Evolutionary conservation across 2,113 vertebrate genomes (phyloP).

Genomic region (Planiliza haematocheilus): DNA sequence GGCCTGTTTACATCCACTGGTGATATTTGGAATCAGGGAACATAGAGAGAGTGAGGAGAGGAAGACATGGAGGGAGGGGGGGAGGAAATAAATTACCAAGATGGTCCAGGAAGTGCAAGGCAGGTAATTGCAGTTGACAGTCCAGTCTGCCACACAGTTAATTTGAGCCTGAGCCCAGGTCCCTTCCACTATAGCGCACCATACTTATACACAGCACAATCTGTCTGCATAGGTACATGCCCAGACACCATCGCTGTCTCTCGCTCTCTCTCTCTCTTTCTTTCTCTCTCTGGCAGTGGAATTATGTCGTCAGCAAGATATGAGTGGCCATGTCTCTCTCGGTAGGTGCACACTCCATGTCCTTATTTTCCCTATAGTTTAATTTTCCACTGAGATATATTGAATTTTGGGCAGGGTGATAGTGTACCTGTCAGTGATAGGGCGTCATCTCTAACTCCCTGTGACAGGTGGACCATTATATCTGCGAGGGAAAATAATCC

Average conservation of each 20-base stretch:
- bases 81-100: slow-evolving; percentile 80
- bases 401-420: slow-evolving; percentile 75
- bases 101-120: slow-evolving; percentile 88
- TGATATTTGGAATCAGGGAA: slow-evolving; percentile 72
- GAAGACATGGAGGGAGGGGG: slow-evolving; percentile 72
- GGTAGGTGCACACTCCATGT: slow-evolving; percentile 63
- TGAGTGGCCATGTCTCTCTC: slow-evolving; percentile 69
- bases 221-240: slow-evolving; percentile 89
- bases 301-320: slow-evolving; percentile 77
- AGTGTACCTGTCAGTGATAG: slow-evolving; percentile 81
- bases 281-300: slow-evolving; percentile 79
- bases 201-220: slow-evolving; percentile 88
- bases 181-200: slow-evolving; percentile 75
- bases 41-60: slow-evolving; percentile 36
- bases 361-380: slow-evolving; percentile 80
- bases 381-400: slow-evolving; percentile 75
- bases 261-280: slow-evolving; percentile 85
- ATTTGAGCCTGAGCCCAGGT: slow-evolving; percentile 94
- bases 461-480: slow-evolving; percentile 82
- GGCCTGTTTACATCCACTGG: slow-evolving; percentile 72
- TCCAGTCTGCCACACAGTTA: slow-evolving; percentile 93
- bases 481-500: slow-evolving; percentile 79
- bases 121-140: slow-evolving; percentile 89
- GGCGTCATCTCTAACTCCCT: slow-evolving; percentile 80
- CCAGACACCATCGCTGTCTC: slow-evolving; percentile 85